Evolutionary conservation across 2,113 vertebrate genomes (phyloP), one percentile per base, ranked within the genome.

Genomic region (Phoenicopterus ruber): DNA sequence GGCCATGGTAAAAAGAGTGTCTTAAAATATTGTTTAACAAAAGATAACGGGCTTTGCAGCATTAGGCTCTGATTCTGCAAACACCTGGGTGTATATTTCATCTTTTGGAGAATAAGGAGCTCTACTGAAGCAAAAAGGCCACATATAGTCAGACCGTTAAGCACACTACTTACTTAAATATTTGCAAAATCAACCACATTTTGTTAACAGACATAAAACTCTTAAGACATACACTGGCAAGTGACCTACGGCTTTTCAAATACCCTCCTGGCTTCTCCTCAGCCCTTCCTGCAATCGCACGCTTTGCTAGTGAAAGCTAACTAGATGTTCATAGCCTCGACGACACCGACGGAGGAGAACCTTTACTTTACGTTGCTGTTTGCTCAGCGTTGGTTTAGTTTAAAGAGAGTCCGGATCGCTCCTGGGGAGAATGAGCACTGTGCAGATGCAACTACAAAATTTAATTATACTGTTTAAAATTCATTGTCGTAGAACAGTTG

Each of bases 1-100:
- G 99, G 99, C 99, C 97, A 98, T 95, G 93, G 93, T 96, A 96
- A 97, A 82, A 98, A 97, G 95, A 97, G 98, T 93, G 97, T 94
- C 96, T 98, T 95, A 97, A 91, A 46, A 90, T 46, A 93, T 11
- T 42, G 66, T 82, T 93, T 89, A 96, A 88, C 15, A 32, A 54
- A 96, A 95, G 95, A 79, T 81, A 96, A 97, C 11, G 42, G 88
- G 80, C 91, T 95, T 92, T 93, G 97, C 79, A 97, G 50, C 94
- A 92, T 95, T 83, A 94, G 94, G 83, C 52, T 73, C 84, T 52
- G 69, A 65, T 88, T 82, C 81, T 86, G 78, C 91, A 29, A 82
- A 70, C 83, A 55, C 42, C 63, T 57, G 54, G 55, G 19, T 47
- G 66, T 32, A 4, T 40, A 40, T 62, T 74, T 69, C 57, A 80